Conservation (phyloP, 2,797 vertebrate species). For the Hypotaenidia philippensis region DNA sequence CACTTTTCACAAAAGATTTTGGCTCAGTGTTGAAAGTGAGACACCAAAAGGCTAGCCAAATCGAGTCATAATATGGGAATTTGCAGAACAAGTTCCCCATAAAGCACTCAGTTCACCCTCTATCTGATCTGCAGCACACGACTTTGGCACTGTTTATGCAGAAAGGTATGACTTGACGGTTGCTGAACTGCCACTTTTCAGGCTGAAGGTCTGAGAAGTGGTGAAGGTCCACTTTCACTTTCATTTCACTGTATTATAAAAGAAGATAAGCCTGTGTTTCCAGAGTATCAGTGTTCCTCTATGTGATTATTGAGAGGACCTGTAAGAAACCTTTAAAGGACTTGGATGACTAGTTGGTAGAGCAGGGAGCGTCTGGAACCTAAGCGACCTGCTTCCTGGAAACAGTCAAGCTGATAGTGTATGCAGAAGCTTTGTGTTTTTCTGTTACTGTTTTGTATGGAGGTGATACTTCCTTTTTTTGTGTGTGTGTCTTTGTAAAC, state of each 20-base stretch:
- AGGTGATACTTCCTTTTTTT: neutral
- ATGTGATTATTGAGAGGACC: neutral
- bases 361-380: neutral
- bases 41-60: constrained; percentile 21
- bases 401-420: neutral
- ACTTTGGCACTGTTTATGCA: neutral
- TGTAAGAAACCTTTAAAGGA: neutral
- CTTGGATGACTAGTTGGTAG: neutral
- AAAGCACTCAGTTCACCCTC: neutral
- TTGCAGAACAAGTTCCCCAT: constrained; percentile 1
- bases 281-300: neutral
- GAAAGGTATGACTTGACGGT: neutral
- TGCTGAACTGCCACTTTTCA: neutral
- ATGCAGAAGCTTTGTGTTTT: neutral
- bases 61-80: constrained; percentile 6
- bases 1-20: constrained; percentile 15
- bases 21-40: constrained; percentile 23
- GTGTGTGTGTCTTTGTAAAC: neutral
- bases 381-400: neutral
- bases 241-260: neutral
- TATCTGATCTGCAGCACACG: neutral
- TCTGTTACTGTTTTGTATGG: neutral
- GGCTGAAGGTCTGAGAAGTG: neutral
- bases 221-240: neutral
- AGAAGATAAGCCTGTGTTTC: neutral